Conservation (phyloP, 2,113 vertebrate species). For the Haliaeetus leucogaster region DNA sequence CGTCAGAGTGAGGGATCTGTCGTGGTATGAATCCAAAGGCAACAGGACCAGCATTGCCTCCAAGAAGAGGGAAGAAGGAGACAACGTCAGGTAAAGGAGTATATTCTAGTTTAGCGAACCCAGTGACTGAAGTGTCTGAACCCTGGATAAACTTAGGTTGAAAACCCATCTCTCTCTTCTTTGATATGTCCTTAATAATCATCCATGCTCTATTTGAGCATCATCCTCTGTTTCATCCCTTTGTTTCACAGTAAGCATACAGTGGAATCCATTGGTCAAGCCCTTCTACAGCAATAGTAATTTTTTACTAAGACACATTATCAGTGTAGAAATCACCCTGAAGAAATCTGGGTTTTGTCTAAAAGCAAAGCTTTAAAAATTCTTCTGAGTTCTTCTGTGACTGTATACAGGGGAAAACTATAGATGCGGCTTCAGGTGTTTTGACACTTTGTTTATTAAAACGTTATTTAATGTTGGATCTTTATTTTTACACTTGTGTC, state of each 20-base stretch:
- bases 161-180: background rate
- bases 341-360: fast-evolving
- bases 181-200: background rate
- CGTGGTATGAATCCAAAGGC: background rate
- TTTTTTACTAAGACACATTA: background rate
- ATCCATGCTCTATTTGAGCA: background rate
- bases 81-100: fast-evolving
- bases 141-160: background rate
- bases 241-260: background rate
- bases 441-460: background rate
- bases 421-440: background rate
- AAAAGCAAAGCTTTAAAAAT: background rate
- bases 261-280: background rate
- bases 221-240: background rate
- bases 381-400: background rate
- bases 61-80: background rate
- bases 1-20: background rate
- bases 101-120: background rate
- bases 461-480: background rate
- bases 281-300: background rate
- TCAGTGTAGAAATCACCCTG: background rate
- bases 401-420: background rate
- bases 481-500: background rate
- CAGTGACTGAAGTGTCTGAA: background rate
- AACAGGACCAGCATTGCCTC: background rate